Evolutionary conservation across 2,113 vertebrate genomes (phyloP), one percentile per base, ranked within the genome.

Genomic region (Passer domesticus): DNA sequence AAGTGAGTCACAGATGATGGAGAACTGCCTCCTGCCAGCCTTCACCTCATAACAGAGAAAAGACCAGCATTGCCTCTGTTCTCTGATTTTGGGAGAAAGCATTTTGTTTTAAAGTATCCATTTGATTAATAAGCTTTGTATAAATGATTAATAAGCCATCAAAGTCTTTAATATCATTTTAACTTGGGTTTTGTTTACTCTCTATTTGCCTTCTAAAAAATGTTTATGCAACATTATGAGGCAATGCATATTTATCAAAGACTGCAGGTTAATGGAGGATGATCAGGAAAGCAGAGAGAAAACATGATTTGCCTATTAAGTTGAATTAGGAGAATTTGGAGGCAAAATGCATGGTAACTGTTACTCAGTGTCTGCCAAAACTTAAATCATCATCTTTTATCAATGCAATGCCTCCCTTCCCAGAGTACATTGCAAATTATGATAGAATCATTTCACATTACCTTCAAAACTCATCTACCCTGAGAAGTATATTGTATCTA

Each of bases 201-300:
- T 72, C 82, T 82, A 74, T 83, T 84, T 93, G 88, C 89, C 88
- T 72, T 90, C 94, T 95, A 92, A 95, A 94, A 92, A 87, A 93
- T 96, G 90, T 94, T 92, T 96, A 94, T 95, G 94, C 95, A 96
- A 95, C 73, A 92, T 89, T 91, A 95, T 89, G 55, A 92, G 55
- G 76, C 66, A 85, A 79, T 59, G 83, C 64, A 74, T 90, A 80
- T 93, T 92, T 93, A 92, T 95, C 94, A 93, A 92, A 95, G 94
- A 84, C 88, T 83, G 90, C 87, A 92, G 84, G 87, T 95, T 94
- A 95, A 96, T 90, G 75, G 90, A 84, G 86, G 83, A 90, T 87
- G 84, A 87, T 92, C 95, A 53, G 58, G 68, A 89, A 94, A 94
- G 93, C 81, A 72, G 90, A 90, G 87, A 69, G 83, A 91, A 92